phyloP scores from a whole-genome alignment of 1,140 invertebrate species.

The Pogonomyrmex californicus region DNA sequence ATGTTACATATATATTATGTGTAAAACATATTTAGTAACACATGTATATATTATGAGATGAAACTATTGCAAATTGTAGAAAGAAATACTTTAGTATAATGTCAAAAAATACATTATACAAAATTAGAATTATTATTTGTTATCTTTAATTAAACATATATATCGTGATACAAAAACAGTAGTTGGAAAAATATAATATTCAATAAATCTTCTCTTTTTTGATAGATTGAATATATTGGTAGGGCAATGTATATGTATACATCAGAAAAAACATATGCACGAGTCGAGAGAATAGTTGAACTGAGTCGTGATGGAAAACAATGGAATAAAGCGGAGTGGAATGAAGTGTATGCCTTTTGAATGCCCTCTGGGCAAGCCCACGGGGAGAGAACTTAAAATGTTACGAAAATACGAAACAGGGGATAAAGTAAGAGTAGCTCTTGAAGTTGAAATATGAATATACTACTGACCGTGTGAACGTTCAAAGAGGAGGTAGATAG shows the following conservation, averaged over 20 bases:
- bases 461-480: slow-evolving; percentile 56
- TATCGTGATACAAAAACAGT: not conserved
- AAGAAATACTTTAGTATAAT: not conserved
- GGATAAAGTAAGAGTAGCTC: slow-evolving; percentile 62
- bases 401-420: slow-evolving; percentile 62
- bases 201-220: slow-evolving; percentile 20
- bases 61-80: not conserved
- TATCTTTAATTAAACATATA: slow-evolving; percentile 1
- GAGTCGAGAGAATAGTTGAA: slow-evolving; percentile 51
- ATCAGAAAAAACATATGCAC: slow-evolving; percentile 43
- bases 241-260: slow-evolving; percentile 32
- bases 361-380: slow-evolving; percentile 49
- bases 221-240: slow-evolving; percentile 15
- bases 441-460: slow-evolving; percentile 64
- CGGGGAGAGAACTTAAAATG: slow-evolving; percentile 60
- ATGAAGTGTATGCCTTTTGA: slow-evolving; percentile 60
- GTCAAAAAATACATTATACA: not conserved
- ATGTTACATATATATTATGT: no score
- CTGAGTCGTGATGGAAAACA: slow-evolving; percentile 60
- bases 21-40: no score
- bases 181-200: slow-evolving; percentile 22
- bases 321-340: slow-evolving; percentile 60
- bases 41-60: not conserved
- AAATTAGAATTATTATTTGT: slow-evolving; percentile 4
- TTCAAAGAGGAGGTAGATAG: slow-evolving; percentile 57